Conservation (phyloP, 2,797 vertebrate species). For the Pantherophis alleghaniensis region DNA sequence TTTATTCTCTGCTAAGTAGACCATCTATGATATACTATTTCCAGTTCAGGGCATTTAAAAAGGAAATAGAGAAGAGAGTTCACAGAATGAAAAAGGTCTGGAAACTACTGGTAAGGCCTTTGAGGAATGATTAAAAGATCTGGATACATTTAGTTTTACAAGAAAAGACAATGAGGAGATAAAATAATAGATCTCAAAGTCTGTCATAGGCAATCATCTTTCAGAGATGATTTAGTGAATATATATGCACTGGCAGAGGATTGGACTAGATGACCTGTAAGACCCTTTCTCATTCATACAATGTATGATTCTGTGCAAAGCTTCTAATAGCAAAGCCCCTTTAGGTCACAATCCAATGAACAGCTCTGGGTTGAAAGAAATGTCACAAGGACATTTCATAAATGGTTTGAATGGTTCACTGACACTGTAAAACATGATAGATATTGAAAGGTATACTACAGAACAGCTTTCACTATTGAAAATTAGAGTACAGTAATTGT, state of each 20-base stretch:
- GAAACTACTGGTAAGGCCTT: not conserved
- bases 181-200: not conserved
- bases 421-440: not conserved
- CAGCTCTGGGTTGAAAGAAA: not conserved
- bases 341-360: not conserved
- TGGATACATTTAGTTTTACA: not conserved
- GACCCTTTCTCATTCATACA: not conserved
- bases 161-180: conserved; percentile 7
- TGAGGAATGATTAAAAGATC: not conserved
- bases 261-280: not conserved
- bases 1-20: not conserved
- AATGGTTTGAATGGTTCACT: not conserved
- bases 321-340: not conserved
- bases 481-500: not conserved
- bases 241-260: not conserved
- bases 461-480: not conserved
- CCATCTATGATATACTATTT: not conserved
- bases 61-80: not conserved
- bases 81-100: not conserved
- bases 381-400: not conserved
- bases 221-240: not conserved
- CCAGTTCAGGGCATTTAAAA: not conserved
- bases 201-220: not conserved
- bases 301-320: not conserved
- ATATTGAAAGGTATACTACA: not conserved